These are phyloP conservation scores for Percina caprodes DNA, from an alignment of 2,113 vertebrate genomes.

Conservation along the genomic window DNA sequence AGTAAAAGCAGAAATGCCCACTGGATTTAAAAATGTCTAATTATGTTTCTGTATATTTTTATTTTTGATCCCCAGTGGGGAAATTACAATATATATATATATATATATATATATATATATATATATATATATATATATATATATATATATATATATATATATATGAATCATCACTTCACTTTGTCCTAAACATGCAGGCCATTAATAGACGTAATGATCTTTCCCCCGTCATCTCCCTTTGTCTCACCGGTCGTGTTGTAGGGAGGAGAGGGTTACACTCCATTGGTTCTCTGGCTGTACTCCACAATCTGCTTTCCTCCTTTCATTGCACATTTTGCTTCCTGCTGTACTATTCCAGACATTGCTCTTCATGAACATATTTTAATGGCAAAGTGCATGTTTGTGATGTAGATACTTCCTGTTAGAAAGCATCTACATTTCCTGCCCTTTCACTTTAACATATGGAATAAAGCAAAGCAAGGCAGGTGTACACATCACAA, in stretches of 20 bases:
- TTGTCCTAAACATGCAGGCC: constrained; percentile 12
- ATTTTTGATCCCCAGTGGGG: no score
- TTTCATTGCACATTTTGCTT: constrained; percentile 5
- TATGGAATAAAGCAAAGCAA: neutral
- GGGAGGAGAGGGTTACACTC: constrained; percentile 70
- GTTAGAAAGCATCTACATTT: neutral
- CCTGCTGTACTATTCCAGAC: constrained; percentile 10
- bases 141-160: no score
- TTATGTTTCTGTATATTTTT: neutral
- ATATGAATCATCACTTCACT: constrained; percentile 2
- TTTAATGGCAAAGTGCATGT: neutral
- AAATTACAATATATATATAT: no score
- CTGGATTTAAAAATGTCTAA: neutral
- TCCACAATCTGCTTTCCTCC: constrained; percentile 41
- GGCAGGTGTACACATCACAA: neutral
- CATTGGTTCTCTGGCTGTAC: constrained; percentile 37
- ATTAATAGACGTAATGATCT: constrained; percentile 36
- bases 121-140: neutral
- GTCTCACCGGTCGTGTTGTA: constrained; percentile 69
- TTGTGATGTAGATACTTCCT: neutral
- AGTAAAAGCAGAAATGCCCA: neutral
- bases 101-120: neutral
- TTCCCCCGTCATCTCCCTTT: constrained; percentile 39
- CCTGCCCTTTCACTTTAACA: neutral
- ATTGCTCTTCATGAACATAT: constrained; percentile 20